Evolutionary conservation across 2,113 vertebrate genomes (phyloP), one percentile per base, ranked within the genome.

Genomic region (Casuarius casuarius): DNA sequence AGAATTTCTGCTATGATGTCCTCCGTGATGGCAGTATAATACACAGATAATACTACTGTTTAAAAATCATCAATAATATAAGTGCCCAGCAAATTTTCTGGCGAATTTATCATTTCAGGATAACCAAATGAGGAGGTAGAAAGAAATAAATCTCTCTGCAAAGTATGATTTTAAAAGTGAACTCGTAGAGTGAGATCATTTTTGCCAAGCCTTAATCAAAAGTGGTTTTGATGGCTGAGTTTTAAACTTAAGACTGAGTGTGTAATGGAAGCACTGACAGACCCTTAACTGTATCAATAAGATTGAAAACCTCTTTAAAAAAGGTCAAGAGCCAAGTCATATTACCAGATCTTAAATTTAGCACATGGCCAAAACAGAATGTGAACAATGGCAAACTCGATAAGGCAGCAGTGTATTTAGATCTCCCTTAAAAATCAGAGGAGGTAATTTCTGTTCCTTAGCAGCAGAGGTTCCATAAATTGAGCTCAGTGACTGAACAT

Each of bases 211-310:
- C 63, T 94, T 92, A 76, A 46, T 65, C 18, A 97, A 92, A 94
- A 89, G 62, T 85, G 65, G 63, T 81, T 90, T 96, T 88, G 88
- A 46, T 85, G 84, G 13, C 25, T 82, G 38, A 86, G 5, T 90
- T 90, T 86, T 80, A 42, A 68, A 84, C 33, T 80, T 87, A 92
- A 96, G 87, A 67, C 40, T 89, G 54, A 19, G 21, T 77, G 35
- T 88, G 54, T 70, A 52, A 92, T 87, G 38, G 91, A 97, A 98
- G 83, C 61, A 13, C 63, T 96, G 94, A 91, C 8, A 93, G 61
- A 14, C 2, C 12, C 17, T 92, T 96, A 95, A 91, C 92, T 95
- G 73, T 73, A 89, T 83, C 21, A 80, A 49, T 72, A 78, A 68
- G 79, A 33, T 67, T 58, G 46, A 44, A 19, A 74, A 44, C 25